phyloP scores from a whole-genome alignment of 92 coral and sea anemone genomes.

The Pocillopora grandis region DNA sequence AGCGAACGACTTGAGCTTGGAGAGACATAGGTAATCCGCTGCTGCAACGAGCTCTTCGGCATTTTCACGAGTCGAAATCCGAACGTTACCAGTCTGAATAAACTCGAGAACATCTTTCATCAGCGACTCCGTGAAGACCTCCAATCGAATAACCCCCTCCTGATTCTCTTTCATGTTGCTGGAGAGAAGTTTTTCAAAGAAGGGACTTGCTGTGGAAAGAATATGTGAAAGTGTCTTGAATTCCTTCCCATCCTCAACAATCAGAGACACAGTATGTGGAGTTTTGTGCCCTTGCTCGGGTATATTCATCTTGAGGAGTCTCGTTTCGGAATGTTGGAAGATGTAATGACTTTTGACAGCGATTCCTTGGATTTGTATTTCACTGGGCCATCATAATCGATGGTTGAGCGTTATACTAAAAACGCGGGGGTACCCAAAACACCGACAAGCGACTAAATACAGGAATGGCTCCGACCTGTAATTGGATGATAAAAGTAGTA shows the following conservation, averaged over 20 bases:
- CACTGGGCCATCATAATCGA: too few relatives aligned
- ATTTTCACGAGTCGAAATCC: neutral
- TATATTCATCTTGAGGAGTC: too few relatives aligned
- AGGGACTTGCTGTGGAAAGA: conserved; percentile 17
- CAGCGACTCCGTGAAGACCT: neutral
- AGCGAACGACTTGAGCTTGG: neutral
- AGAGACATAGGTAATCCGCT: conserved; percentile 4
- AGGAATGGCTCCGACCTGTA: too few relatives aligned
- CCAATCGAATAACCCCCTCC: conserved; percentile 7
- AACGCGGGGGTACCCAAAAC: too few relatives aligned
- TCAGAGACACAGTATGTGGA: neutral
- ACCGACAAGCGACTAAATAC: too few relatives aligned
- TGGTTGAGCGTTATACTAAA: too few relatives aligned
- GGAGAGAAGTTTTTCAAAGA: conserved; percentile 18
- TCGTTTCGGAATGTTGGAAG: too few relatives aligned
- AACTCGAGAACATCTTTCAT: conserved; percentile 11
- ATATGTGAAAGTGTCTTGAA: conserved; percentile 2
- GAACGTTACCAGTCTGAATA: conserved; percentile 11
- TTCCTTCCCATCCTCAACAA: conserved; percentile 1
- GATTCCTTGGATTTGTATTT: too few relatives aligned
- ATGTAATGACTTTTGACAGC: too few relatives aligned
- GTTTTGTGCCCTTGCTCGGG: too few relatives aligned
- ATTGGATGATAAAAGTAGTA: too few relatives aligned
- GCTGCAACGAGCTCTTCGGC: neutral
- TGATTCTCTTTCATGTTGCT: conserved; percentile 16